Conservation (phyloP, 1,140 invertebrate genomes). For the Drosophila elegans region DNA sequence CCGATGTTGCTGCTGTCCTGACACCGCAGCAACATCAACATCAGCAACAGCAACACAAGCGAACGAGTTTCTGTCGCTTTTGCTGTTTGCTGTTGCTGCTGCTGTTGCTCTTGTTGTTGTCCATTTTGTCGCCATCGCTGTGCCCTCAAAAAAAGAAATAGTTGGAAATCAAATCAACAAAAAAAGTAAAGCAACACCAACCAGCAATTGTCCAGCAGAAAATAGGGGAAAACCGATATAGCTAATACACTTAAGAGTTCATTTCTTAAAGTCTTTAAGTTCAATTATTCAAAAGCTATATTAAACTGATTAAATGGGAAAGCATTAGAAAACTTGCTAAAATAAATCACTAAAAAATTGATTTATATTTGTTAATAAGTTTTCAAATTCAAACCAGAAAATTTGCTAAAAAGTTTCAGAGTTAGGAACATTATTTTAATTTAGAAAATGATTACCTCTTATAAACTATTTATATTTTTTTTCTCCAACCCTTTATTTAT, state of each 20-base stretch:
- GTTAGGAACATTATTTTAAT: too few species aligned
- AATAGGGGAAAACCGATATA: not conserved
- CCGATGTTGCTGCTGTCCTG: constrained; percentile 53
- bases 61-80: constrained; percentile 50
- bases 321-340: too few species aligned
- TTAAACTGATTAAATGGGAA: too few species aligned
- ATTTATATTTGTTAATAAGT: too few species aligned
- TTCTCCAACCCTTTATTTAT: too few species aligned
- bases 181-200: constrained; percentile 38
- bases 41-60: constrained; percentile 45
- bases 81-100: constrained; percentile 18
- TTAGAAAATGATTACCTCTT: too few species aligned
- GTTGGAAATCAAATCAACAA: constrained; percentile 80
- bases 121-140: constrained; percentile 73
- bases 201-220: constrained; percentile 6
- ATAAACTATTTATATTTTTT: too few species aligned
- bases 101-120: constrained; percentile 53
- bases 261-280: not conserved
- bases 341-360: too few species aligned
- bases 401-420: too few species aligned
- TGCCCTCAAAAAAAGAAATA: constrained; percentile 67
- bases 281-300: too few species aligned
- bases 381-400: too few species aligned
- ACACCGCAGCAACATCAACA: constrained; percentile 59
- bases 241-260: not conserved